Evolutionary conservation across 2,888 invertebrate species (phyloP).

Genomic region (Oscheius sp.): DNA sequence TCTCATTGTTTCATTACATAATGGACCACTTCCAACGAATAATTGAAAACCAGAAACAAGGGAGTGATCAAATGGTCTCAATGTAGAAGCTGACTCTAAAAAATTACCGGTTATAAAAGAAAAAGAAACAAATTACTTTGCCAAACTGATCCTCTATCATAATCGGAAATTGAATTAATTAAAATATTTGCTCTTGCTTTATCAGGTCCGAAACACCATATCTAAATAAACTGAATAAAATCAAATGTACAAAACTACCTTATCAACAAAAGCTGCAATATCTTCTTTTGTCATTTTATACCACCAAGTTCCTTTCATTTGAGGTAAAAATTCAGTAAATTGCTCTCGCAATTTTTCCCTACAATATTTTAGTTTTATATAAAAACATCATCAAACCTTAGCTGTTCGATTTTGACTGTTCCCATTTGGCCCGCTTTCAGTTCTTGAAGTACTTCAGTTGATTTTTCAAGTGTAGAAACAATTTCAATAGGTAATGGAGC

Average conservation of each 20-base stretch:
- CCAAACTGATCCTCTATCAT: slow-evolving; percentile 74
- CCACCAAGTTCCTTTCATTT: slow-evolving; percentile 70
- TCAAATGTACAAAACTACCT: slow-evolving; percentile 13
- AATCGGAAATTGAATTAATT: slow-evolving; percentile 83
- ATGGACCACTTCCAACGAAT: slow-evolving; percentile 80
- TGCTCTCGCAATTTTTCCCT: slow-evolving; percentile 39
- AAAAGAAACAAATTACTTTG: slow-evolving; percentile 39
- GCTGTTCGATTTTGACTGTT: slow-evolving; percentile 33
- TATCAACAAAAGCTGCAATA: slow-evolving; percentile 51
- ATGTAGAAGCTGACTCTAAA: background rate
- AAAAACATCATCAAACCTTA: slow-evolving; percentile 25
- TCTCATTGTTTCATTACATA: slow-evolving; percentile 96
- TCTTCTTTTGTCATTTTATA: slow-evolving; percentile 58
- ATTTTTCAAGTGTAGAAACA: slow-evolving; percentile 54
- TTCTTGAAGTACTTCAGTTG: slow-evolving; percentile 45
- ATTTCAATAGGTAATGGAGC: slow-evolving; percentile 58
- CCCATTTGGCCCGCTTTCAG: slow-evolving; percentile 53
- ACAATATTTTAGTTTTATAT: background rate
- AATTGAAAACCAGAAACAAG: slow-evolving; percentile 69
- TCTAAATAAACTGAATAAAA: slow-evolving; percentile 72
- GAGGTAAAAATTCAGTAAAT: slow-evolving; percentile 51
- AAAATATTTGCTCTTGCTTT: slow-evolving; percentile 90
- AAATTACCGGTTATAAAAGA: background rate
- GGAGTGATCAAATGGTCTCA: slow-evolving; percentile 62
- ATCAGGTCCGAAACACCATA: slow-evolving; percentile 93